Base-by-base conservation (phyloP, 2,888 invertebrate genomes). In the Lucinisca nassula region DNA sequence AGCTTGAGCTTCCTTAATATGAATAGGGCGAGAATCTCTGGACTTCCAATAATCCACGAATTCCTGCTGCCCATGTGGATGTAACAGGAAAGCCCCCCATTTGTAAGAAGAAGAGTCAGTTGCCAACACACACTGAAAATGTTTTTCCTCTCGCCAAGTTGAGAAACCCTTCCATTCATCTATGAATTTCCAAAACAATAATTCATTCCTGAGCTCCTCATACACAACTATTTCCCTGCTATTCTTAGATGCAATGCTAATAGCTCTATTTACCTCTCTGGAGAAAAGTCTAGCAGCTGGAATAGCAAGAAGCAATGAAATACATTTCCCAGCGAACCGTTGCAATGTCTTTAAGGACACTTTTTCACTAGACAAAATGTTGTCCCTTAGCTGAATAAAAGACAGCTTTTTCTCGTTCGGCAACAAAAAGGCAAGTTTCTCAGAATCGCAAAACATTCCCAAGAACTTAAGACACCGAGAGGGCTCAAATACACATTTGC, bases 261-360 rank as follows among this genome's bases (percentile, higher is more conserved):
- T 86, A n/a, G 86, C 79, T n/a, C 37, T 37, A 55, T 86, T 82
- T 1, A 86, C 58, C 67, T 86, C 86, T 27, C 79, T 73, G 8
- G 51, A 86, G 67, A 72, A 86, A 27, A 86, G 38, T 27, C 76
- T 82, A 30, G 38, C 30, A 0, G 75, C 86, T 24, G 83, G 86
- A 21, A 86, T 70, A n/a, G 82, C 82, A 12, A 86, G 30, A 38
- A 30, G 21, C 35, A 82, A n/a, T 45, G 86, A 82, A 14, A 79
- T 76, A 32, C 86, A 86, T 35, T 86, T 82, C 30, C 85, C 81
- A 40, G 67, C 32, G 70, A 85, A 85, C 14, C 85, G 67, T 32
- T 85, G 85, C 30, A 85, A 51, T n/a, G 76, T 80, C 35, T 76
- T 78, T 27, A 82, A 30, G 45, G 30, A 58, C 24, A 82, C 85